Base-by-base conservation (phyloP, 2,797 vertebrate genomes). In the Cetoscarus ocellatus region DNA sequence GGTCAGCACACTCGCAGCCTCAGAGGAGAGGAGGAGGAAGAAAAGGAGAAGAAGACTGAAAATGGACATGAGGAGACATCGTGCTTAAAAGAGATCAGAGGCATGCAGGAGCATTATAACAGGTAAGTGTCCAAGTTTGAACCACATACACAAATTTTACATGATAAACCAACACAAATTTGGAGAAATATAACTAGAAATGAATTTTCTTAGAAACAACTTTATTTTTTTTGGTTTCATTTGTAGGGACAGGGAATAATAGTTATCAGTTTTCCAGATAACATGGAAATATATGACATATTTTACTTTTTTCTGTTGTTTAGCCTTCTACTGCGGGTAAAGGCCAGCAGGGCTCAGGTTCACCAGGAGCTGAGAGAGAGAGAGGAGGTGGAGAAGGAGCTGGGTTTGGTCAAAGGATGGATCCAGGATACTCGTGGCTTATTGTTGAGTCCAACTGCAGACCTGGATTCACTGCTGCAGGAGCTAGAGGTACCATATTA, bases 381-480 rank as follows among this genome's bases (percentile, higher is more conserved):
- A 60, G 96, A 98, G 45, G 95, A 95, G 8, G 96, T 99, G 56
- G 97, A 98, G 87, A 94, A 94, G 54, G 94, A 96, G 69, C 92
- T 99, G 75, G 94, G 95, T 59, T 82, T 91, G 67, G 95, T 99
- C 54, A 98, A 97, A 91, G 94, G 95, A 36, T 99, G 98, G 98
- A 96, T 98, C 71, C 96, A 96, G 80, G 96, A 99, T 87, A 96
- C 98, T 0, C 96, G 96, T 44, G 96, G 97, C 15, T 95, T 97
- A 78, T 92, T 99, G 74, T 83, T 95, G 72, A 98, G 96, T 62
- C 96, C 97, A 58, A 95, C 95, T 18, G 92, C 94, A 3, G 97
- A 98, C 87, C 85, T 96, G 70, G 97, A 97, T 66, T 92, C 93
- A 52, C 95, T 97, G 1, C 93, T 99, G 49, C 94, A 96, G 54